Evolutionary conservation across 2,797 vertebrate species (phyloP).

Genomic region (Sebastes goodei): DNA sequence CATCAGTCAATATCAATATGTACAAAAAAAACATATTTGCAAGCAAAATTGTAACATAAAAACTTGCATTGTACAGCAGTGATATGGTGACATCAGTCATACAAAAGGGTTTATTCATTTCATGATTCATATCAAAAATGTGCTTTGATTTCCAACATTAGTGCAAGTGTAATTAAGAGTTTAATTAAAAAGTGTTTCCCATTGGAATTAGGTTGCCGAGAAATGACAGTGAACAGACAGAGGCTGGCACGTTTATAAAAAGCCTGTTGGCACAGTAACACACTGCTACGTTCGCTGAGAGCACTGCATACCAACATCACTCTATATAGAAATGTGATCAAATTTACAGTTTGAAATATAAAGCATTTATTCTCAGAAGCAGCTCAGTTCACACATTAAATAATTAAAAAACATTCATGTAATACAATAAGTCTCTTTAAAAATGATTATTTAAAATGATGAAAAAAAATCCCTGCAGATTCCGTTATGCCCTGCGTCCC

Average conservation of each 20-base stretch:
- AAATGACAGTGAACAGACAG: background rate
- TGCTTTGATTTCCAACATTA: constrained; percentile 19
- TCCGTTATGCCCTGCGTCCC: constrained; percentile 6
- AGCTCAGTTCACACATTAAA: constrained; percentile 13
- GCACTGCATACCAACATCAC: background rate
- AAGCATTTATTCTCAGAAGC: background rate
- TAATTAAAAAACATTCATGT: background rate
- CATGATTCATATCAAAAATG: background rate
- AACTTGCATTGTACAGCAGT: background rate
- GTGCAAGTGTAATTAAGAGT: constrained; percentile 24
- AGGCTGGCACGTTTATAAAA: background rate
- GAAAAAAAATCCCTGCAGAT: constrained; percentile 34
- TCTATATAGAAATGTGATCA: background rate
- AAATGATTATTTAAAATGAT: background rate
- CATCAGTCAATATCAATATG: constrained; percentile 2
- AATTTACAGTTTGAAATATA: constrained; percentile 8
- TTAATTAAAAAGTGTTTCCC: background rate
- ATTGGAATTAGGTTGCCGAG: background rate
- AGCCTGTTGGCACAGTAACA: constrained; percentile 22
- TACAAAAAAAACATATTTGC: constrained; percentile 28
- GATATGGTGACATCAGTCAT: background rate
- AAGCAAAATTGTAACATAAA: background rate
- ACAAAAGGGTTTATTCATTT: background rate
- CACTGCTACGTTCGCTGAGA: background rate
- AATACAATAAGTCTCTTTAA: background rate